Conservation (phyloP, 2,888 invertebrate genomes). For the Pyrochroa serraticornis region DNA sequence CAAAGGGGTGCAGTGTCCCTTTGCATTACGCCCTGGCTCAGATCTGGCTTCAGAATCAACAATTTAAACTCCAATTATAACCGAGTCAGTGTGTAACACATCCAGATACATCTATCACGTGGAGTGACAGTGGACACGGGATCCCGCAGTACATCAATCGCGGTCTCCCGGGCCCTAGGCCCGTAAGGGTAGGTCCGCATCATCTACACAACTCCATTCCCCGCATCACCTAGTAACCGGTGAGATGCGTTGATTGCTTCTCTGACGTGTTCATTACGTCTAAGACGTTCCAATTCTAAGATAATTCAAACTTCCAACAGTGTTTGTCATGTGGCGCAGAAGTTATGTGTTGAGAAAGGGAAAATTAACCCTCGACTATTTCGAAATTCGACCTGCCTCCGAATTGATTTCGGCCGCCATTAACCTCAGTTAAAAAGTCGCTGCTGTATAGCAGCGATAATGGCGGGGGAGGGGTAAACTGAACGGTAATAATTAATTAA, state of each 20-base stretch:
- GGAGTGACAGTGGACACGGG: conserved; percentile 38
- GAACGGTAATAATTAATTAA: conserved; percentile 4
- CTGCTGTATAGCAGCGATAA: background rate
- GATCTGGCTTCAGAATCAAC: background rate
- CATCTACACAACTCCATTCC: background rate
- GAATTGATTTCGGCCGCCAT: background rate
- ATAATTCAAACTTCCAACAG: conserved; percentile 41
- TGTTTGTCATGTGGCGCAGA: conserved; percentile 35
- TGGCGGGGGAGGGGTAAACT: background rate
- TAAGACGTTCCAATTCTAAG: conserved; percentile 44
- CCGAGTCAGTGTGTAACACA: conserved; percentile 13
- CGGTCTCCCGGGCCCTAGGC: conserved; percentile 28
- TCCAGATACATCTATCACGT: conserved; percentile 30
- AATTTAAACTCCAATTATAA: conserved; percentile 20
- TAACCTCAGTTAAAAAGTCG: too few relatives aligned
- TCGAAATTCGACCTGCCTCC: background rate
- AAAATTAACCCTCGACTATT: conserved; percentile 21
- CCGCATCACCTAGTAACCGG: conserved; percentile 42
- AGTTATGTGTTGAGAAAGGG: conserved; percentile 24
- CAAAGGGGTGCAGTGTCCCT: too few relatives aligned
- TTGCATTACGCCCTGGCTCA: too few relatives aligned
- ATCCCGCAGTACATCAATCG: conserved; percentile 37
- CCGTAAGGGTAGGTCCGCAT: conserved; percentile 2
- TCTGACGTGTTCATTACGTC: conserved; percentile 48
- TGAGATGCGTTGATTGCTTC: conserved; percentile 49